phyloP scores from a whole-genome alignment of 2,797 vertebrate genomes.

The Coregonus suidteri region DNA sequence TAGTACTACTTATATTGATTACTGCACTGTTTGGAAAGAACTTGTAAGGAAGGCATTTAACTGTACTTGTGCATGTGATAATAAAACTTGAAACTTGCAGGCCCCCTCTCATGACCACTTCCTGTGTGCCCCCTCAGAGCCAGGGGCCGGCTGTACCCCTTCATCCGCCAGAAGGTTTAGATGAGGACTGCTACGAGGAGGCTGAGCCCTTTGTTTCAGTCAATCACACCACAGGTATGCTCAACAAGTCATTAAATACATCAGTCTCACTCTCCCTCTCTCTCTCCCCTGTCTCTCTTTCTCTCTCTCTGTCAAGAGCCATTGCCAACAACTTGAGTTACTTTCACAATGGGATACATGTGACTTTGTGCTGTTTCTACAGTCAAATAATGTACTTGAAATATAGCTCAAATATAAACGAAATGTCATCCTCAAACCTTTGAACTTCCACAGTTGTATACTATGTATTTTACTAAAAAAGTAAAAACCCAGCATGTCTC shows the following conservation, averaged over 20 bases:
- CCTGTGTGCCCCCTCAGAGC: conserved; percentile 21
- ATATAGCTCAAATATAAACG: no score
- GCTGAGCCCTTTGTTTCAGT: conserved; percentile 65
- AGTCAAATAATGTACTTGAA: not conserved
- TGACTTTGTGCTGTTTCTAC: not conserved
- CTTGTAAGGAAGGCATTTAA: not conserved
- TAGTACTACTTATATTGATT: not conserved
- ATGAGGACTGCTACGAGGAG: conserved; percentile 77
- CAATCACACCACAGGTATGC: conserved; percentile 44
- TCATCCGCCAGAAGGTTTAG: conserved; percentile 51
- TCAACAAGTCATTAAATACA: not conserved
- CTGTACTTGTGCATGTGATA: not conserved
- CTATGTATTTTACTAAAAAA: not conserved
- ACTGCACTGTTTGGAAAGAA: not conserved
- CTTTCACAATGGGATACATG: not conserved
- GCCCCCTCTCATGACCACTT: not conserved
- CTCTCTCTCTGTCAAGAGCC: not conserved
- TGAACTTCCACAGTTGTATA: not conserved
- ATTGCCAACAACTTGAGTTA: not conserved
- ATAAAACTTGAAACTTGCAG: not conserved
- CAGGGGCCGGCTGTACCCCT: conserved; percentile 53
- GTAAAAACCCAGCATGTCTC: not conserved
- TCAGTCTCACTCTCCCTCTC: not conserved
- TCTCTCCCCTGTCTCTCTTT: not conserved
- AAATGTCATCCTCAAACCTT: not conserved